phyloP scores from a whole-genome alignment of 2,797 vertebrate genomes.

The Pempheris klunzingeri region DNA sequence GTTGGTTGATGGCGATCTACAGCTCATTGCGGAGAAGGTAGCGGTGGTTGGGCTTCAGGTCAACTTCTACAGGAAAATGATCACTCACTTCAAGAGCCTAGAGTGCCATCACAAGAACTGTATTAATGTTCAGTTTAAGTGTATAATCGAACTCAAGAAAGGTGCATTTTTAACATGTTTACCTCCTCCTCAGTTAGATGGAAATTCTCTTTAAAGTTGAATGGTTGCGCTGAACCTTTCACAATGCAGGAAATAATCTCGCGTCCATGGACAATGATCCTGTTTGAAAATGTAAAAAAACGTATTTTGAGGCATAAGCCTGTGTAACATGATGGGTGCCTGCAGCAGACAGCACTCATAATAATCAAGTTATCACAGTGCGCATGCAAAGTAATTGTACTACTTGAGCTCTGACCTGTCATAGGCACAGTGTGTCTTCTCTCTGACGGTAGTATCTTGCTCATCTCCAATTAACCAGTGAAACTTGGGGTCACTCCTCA shows the following conservation, averaged over 20 bases:
- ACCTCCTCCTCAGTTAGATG: constrained; percentile 88
- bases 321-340: neutral
- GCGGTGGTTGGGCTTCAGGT: constrained; percentile 83
- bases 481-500: constrained; percentile 84
- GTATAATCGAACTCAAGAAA: neutral
- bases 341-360: neutral
- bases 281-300: constrained; percentile 48
- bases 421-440: constrained; percentile 88
- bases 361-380: neutral
- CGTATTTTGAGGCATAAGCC: neutral
- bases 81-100: constrained; percentile 90
- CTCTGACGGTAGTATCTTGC: constrained; percentile 88
- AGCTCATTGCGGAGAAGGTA: constrained; percentile 83
- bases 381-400: neutral
- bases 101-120: neutral
- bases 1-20: constrained; percentile 49
- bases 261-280: constrained; percentile 88
- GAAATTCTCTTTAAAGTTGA: constrained; percentile 87
- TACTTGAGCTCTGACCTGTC: constrained; percentile 82
- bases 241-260: constrained; percentile 83
- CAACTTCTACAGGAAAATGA: constrained; percentile 91
- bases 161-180: neutral
- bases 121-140: neutral
- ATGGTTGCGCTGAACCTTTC: constrained; percentile 85
- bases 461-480: constrained; percentile 88